A percentile compares a stretch with the other conserved stretches of the same genome.
These are phyloP conservation scores for Eulimnadia texana DNA, from an alignment of 1,140 invertebrate genomes.

Conservation along the genomic window DNA sequence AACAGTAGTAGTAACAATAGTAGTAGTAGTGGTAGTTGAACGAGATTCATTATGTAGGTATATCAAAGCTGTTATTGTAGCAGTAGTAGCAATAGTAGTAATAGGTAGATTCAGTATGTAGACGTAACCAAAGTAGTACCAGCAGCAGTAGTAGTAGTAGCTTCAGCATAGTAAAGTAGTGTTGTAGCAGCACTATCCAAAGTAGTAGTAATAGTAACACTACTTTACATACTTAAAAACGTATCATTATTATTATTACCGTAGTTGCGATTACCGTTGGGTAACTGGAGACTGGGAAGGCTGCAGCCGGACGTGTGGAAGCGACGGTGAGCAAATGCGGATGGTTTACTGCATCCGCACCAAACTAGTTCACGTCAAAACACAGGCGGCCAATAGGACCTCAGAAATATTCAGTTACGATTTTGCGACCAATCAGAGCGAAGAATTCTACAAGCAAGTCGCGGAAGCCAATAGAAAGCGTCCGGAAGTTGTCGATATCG, in stretches of 20 bases:
- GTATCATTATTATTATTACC: conserved; percentile 9
- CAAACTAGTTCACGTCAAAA: conserved; percentile 18
- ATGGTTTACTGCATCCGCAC: conserved; percentile 45
- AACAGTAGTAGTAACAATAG: too few species aligned
- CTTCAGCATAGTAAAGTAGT: too few species aligned
- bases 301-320: conserved; percentile 45
- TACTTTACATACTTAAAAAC: conserved; percentile 5
- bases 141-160: too few species aligned
- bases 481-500: conserved; percentile 14
- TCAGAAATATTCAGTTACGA: conserved; percentile 9
- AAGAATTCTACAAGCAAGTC: neutral
- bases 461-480: neutral
- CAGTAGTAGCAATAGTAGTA: too few species aligned
- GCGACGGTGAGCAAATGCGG: conserved; percentile 39
- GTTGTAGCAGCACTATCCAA: too few species aligned
- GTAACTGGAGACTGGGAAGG: conserved; percentile 43
- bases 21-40: too few species aligned
- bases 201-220: too few species aligned
- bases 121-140: too few species aligned
- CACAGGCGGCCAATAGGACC: neutral
- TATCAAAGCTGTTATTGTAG: too few species aligned
- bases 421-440: neutral
- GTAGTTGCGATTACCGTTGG: conserved; percentile 48
- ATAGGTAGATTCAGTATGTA: too few species aligned
- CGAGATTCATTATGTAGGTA: too few species aligned